Base-by-base conservation (phyloP, 2,113 vertebrate genomes). In the Vombatus ursinus region DNA sequence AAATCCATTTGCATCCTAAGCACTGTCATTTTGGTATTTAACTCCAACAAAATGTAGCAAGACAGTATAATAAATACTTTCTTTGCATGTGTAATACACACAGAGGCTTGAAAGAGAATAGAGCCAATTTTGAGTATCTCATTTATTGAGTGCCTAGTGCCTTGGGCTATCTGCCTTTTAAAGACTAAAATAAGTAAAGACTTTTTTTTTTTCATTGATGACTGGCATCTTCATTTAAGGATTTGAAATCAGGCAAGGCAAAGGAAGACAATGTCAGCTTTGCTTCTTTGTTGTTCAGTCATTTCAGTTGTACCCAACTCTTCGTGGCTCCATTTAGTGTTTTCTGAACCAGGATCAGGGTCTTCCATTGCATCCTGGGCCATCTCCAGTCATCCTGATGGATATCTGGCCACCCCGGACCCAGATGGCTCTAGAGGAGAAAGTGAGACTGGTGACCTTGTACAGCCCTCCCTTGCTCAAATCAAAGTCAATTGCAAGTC, bases 201-300 rank as follows among this genome's bases (percentile, higher is more conserved):
- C 16, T 52, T 52, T 52, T 52, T 16, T 16, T 52, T 19, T 57
- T 57, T 28, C 54, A 37, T 37, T 68, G 31, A 37, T 52, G 93
- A 94, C n/a, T 77, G 61, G 16, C 22, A 31, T 94, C 25, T 91
- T 1, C 50, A 90, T 90, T 47, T 52, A 89, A 54, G 25, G 50
- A 11, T 84, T 54, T 89, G 1, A 61, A 31, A 89, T 90, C 51
- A 6, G 61, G 61, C 12, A 77, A n/a, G 57, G 28, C 28, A 37
- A 68, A 68, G 54, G 54, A 68, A 68, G 31, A 28, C 57, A 68
- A 68, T 95, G n/a, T 96, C 48, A 28, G 22, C 92, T 61, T 77
- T 50, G 50, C 14, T 92, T n/a, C 47, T 95, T 90, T 52, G 31
- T 93, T 52, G 51, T 93, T 52, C 2, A 52, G 52, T 52, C 52